A percentile compares a stretch with the other conserved stretches of the same genome.
These are phyloP conservation scores for Pyralis farinalis DNA, from an alignment of 2,888 invertebrate species.

Conservation along the genomic window DNA sequence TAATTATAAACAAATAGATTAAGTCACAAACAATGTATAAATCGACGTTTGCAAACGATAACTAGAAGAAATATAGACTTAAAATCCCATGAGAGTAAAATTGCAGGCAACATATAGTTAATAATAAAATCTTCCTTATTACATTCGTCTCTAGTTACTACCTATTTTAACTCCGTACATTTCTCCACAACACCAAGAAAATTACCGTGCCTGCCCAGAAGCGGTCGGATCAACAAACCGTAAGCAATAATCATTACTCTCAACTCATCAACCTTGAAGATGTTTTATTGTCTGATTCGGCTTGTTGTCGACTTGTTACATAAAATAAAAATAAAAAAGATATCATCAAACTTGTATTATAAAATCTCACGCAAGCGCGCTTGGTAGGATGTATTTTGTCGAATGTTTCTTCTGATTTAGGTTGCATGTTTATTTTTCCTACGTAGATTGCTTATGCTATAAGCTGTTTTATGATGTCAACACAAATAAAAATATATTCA, in stretches of 20 bases:
- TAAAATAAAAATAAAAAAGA: constrained; percentile 55
- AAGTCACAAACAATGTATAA: too few relatives aligned
- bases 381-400: constrained; percentile 39
- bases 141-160: background rate
- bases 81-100: too few relatives aligned
- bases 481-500: too few relatives aligned
- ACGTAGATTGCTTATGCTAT: too few relatives aligned
- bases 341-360: constrained; percentile 68
- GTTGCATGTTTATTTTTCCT: too few relatives aligned
- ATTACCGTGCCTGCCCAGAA: constrained; percentile 1
- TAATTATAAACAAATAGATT: too few relatives aligned
- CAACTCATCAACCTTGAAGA: constrained; percentile 71
- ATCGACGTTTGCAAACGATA: too few relatives aligned
- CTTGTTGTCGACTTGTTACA: constrained; percentile 76
- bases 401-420: too few relatives aligned
- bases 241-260: constrained; percentile 74
- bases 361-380: constrained; percentile 60
- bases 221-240: constrained; percentile 56
- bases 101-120: too few relatives aligned
- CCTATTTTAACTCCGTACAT: background rate
- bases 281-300: constrained; percentile 73
- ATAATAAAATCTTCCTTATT: background rate
- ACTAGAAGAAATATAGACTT: too few relatives aligned
- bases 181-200: constrained; percentile 9
- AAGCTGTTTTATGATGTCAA: too few relatives aligned